Evolutionary conservation across 2,113 vertebrate species (phyloP).

Genomic region (Puntigrus tetrazona): DNA sequence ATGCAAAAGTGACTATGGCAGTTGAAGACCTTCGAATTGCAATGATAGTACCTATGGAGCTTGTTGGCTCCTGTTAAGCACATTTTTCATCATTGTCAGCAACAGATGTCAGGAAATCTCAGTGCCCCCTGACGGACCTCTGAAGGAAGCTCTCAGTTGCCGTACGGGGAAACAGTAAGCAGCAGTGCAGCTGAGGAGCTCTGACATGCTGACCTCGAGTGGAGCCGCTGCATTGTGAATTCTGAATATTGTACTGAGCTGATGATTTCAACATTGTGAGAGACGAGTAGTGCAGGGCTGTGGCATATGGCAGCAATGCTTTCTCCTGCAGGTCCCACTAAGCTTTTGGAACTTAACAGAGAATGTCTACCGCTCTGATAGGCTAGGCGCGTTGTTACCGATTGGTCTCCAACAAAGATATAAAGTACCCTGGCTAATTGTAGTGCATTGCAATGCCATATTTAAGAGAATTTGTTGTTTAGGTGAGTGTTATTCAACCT

Average conservation of each 20-base stretch:
- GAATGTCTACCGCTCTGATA: neutral
- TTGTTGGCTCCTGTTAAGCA: slow-evolving; percentile 69
- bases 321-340: neutral
- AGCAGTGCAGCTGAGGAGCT: neutral
- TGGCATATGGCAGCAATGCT: too few species aligned
- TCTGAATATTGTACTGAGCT: neutral
- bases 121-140: slow-evolving; percentile 13
- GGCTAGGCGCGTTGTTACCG: neutral
- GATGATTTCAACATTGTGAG: too few species aligned
- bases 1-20: neutral
- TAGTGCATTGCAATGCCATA: too few species aligned
- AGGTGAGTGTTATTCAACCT: too few species aligned
- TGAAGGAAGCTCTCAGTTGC: neutral
- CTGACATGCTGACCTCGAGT: neutral
- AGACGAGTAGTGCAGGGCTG: too few species aligned
- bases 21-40: slow-evolving; percentile 39
- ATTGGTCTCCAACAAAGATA: neutral
- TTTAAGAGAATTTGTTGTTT: too few species aligned
- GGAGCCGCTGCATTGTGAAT: neutral
- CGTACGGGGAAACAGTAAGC: neutral
- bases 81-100: slow-evolving; percentile 71
- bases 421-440: too few species aligned
- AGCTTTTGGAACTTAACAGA: neutral
- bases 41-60: slow-evolving; percentile 68
- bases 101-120: slow-evolving; percentile 59